Evolutionary conservation across 1,140 invertebrate genomes (phyloP), one percentile per base, ranked within the genome.

Genomic region (Drosophila pruinosa): DNA sequence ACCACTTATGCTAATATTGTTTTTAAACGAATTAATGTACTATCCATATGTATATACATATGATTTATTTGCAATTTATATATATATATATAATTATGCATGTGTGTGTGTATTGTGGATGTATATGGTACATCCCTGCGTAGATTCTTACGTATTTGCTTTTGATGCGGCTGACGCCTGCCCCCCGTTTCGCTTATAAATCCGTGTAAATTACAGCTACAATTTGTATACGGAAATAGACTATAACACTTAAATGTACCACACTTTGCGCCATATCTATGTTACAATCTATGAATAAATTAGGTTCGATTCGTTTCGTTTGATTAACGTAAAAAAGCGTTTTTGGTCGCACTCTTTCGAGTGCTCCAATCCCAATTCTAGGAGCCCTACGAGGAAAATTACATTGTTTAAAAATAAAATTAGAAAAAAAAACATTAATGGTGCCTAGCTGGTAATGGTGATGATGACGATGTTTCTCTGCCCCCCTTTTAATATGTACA

Each of bases 221-320:
- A 68, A 61, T 80, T 77, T 80, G 52, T 72, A 68, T 77, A 86
- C 54, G 61, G 65, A 80, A 80, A 77, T 86, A 81, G 54, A 63
- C 78, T 82, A 78, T 82, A 82, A 82, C 78, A 82, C 78, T 82
- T 82, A 82, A 54, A 61, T 34, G 50, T 79, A 83, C 75, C 74
- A 75, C 63, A 62, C 53, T 53, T 67, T 65, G 62, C 54, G 62
- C 62, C 62, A 65, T 34, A 34, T 80, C 24, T 85, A 81, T 81
- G 28, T 77, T 86, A 85, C 81, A 85, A 31, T 50, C 73, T 86
- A 85, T 72, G 26, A 85, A 85, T 85, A 85, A 85, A 81, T 85
- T 81, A 85, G 48, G 69, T 86, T 80, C 41, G 56, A 59, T 72
- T 67, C 34, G 34, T 61, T 80, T 76, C 47, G 80, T 78, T 78